A percentile compares a stretch with the other conserved stretches of the same genome.
phyloP scores from a whole-genome alignment of 2,797 vertebrate species.

The Denticeps clupeoides region DNA sequence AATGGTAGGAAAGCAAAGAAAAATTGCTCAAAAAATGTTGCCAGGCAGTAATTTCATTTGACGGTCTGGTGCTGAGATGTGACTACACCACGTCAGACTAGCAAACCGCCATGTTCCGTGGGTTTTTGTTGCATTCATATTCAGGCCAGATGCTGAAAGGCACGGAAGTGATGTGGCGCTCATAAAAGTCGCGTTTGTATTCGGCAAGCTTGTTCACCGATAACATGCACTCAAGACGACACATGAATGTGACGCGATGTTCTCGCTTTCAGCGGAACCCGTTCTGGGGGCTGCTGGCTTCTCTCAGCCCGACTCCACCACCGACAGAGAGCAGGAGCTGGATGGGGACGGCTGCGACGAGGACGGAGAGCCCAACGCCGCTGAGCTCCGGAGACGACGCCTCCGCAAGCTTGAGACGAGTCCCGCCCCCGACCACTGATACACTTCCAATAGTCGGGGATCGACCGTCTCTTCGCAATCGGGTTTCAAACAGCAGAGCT shows the following conservation, averaged over 20 bases:
- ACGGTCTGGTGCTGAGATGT: too few relatives aligned
- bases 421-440: slow-evolving; percentile 61
- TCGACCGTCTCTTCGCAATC: background rate
- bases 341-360: slow-evolving; percentile 41
- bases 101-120: too few relatives aligned
- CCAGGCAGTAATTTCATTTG: too few relatives aligned
- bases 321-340: slow-evolving; percentile 21
- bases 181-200: too few relatives aligned
- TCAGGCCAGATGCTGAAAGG: too few relatives aligned
- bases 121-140: too few relatives aligned
- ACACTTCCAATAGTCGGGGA: background rate
- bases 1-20: background rate
- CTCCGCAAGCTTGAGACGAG: slow-evolving; percentile 80
- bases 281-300: slow-evolving; percentile 42
- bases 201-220: too few relatives aligned
- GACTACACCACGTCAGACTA: too few relatives aligned
- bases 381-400: slow-evolving; percentile 74
- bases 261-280: slow-evolving; percentile 27
- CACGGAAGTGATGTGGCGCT: too few relatives aligned
- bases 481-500: slow-evolving; percentile 21
- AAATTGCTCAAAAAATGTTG: too few relatives aligned
- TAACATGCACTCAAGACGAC: too few relatives aligned
- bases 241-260: background rate
- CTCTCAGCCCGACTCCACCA: slow-evolving; percentile 42
- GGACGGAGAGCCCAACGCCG: slow-evolving; percentile 66